Base-by-base conservation (phyloP, 2,888 invertebrate species). In the Formica aserva region DNA sequence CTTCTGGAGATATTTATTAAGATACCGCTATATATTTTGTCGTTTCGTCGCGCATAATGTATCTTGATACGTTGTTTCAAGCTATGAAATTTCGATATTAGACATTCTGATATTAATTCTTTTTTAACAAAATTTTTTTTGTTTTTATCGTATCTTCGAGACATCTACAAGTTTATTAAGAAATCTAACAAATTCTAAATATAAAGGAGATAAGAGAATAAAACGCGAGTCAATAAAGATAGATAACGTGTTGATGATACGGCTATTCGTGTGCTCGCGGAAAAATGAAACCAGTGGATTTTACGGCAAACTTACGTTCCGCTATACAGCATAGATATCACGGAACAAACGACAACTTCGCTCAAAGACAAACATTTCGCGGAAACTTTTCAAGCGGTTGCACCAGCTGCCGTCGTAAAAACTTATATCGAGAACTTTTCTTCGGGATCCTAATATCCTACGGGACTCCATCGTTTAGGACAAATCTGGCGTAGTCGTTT, bases 341-440 rank as follows among this genome's bases (percentile, higher is more conserved):
- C 38, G 8, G 77, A 67, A 57, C 77, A 77, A 77, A 67, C 69
- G 55, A 38, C 52, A 67, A 67, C 38, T 67, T 67, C 26, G 52
- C 66, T 67, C n/a, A 69, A 69, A 77, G 77, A 77, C 77, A 69
- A 77, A 77, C 77, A 77, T 67, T 77, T 55, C 67, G 67, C 66
- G 52, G 35, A 77, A 66, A 67, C 52, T 77, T 77, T 55, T 55
- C 69, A 32, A 69, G 55, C 69, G 38, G 29, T 22, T 52, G 69
- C 57, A 29, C 77, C 77, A 77, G 77, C 67, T 77, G 77, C 69
- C 29, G 67, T 57, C 67, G 77, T 52, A 67, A 77, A 67, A 77
- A 77, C 67, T 77, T 77, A 77, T 69, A 77, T 77, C 38, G 38
- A n/a, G 29, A 69, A 77, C 69, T 77, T 77, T 67, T 55, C 76